Evolutionary conservation across 2,888 invertebrate genomes (phyloP), one percentile per base, ranked within the genome.

Genomic region (Macropis europaea): DNA sequence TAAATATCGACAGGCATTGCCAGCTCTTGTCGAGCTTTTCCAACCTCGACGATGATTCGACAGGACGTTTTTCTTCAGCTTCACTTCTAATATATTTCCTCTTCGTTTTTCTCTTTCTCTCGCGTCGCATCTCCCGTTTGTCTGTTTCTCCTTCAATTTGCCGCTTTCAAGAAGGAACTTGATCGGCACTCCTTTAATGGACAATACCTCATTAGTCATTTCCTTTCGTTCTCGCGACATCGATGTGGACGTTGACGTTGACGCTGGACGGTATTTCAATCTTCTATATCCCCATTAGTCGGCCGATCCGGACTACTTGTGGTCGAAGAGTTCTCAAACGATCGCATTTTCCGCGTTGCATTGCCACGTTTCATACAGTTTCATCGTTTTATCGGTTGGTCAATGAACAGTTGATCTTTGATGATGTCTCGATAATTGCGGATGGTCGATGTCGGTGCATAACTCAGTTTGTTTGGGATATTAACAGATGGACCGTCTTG

Each of bases 1-100:
- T 81, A 81, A 81, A 81, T 81, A 81, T 81, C 81, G 81, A 81
- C 79, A 75, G 79, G 59, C 64, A 79, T 52, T 50, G 68, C 69
- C 48, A 24, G 56, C 47, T 57, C 63, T 48, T 50, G 59, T 68
- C 11, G 53, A 19, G 59, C 56, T 63, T 67, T 74, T 77, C 72
- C 68, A 62, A 61, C 57, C n/a, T 30, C 52, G 53, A 57, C 64
- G 52, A 71, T 62, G 43, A 75, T 77, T 63, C 62, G 62, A 67
- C 43, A 19, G 40, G 69, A 72, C 61, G 52, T 60, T 60, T 61
- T 61, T 40, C 38, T 30, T 26, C n/a, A 19, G 36, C 15, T 56
- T 17, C 30, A 6, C 32, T 19, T 13, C 5, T 15, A 17, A 15
- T 13, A 3, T 30, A 4, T n/a, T 53, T 17, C 19, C 3, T 1